Evolutionary conservation across 2,797 vertebrate species (phyloP), one percentile per base, ranked within the genome.

Genomic region (Hydrocynus forskahlii): DNA sequence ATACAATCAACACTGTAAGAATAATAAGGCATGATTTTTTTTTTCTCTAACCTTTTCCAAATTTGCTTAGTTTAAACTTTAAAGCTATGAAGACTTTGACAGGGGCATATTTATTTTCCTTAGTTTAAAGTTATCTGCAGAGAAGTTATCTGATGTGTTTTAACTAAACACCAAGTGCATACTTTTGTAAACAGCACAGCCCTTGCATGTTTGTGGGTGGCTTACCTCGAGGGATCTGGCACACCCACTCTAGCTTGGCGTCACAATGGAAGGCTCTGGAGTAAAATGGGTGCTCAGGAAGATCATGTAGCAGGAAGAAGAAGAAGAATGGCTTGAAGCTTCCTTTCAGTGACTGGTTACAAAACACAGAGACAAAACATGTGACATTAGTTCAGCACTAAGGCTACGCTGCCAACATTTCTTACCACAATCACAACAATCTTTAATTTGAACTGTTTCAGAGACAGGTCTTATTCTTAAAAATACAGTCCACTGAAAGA

Each of bases 171-270:
- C 21, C 3, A 50, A 0, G 55, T 25, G 23, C 4, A 78, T 16
- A 50, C 10, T 60, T 64, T 29, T 40, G 25, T 9, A 76, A 59
- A 76, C 52, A 23, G 2, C 35, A 52, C 21, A 23, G 40, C 19
- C 7, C 12, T 38, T 23, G 0, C 0, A 16, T 25, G 48, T 74
- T 40, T 43, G 13, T 19, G 25, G 29, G 5, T 70, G 55, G 52
- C 55, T 95, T 92, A 98, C 97, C 98, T 84, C 96, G 95, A 54
- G 96, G 94, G 82, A 99, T 96, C 88, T 99, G 97, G 88, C 98
- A 99, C 77, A 96, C 95, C 96, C 96, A 99, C 85, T 99, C 98
- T 38, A 99, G 94, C 79, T 85, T 92, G 67, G 93, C 93, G n/a
- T 97, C 96, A 85, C 98, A 99, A 86, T 96, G 95, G 88, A 98